Evolutionary conservation across 2,797 vertebrate genomes (phyloP).

Genomic region (Potorous gilbertii): DNA sequence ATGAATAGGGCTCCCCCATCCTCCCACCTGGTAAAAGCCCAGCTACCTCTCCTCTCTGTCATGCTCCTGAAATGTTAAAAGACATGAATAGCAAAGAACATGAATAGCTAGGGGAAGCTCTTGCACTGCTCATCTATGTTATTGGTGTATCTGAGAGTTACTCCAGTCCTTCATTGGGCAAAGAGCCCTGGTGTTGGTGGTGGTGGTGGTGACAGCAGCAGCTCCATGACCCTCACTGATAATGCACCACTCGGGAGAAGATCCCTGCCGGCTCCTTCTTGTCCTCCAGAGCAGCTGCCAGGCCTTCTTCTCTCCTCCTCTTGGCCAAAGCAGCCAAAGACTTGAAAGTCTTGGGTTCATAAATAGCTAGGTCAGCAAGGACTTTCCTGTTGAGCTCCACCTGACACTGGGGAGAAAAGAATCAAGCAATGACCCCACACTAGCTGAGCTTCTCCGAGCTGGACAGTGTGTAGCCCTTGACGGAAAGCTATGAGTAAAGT

Average conservation of each 20-base stretch:
- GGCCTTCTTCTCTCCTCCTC: constrained; percentile 91
- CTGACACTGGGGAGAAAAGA: constrained; percentile 86
- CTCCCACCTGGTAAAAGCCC: background rate
- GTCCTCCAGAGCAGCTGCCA: constrained; percentile 90
- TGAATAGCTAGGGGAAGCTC: background rate
- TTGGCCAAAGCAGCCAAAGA: constrained; percentile 90
- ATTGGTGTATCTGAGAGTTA: fast-evolving
- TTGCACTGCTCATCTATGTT: background rate
- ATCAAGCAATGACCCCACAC: background rate
- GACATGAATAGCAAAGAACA: background rate
- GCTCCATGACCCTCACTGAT: constrained; percentile 72
- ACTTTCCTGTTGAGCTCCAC: constrained; percentile 91
- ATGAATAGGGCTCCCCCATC: background rate
- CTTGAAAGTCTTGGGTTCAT: constrained; percentile 94
- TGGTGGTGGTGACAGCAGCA: background rate
- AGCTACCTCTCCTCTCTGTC: background rate
- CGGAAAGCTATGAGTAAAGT: background rate
- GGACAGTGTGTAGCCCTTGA: background rate
- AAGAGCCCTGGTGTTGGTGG: fast-evolving
- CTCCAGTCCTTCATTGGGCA: background rate
- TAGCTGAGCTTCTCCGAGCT: background rate
- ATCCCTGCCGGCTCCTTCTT: constrained; percentile 92
- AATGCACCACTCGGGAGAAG: constrained; percentile 90
- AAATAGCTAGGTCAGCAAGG: constrained; percentile 92
- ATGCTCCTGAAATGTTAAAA: background rate